Base-by-base conservation (phyloP, 2,888 invertebrate species). In the Yponomeuta plumbellus region DNA sequence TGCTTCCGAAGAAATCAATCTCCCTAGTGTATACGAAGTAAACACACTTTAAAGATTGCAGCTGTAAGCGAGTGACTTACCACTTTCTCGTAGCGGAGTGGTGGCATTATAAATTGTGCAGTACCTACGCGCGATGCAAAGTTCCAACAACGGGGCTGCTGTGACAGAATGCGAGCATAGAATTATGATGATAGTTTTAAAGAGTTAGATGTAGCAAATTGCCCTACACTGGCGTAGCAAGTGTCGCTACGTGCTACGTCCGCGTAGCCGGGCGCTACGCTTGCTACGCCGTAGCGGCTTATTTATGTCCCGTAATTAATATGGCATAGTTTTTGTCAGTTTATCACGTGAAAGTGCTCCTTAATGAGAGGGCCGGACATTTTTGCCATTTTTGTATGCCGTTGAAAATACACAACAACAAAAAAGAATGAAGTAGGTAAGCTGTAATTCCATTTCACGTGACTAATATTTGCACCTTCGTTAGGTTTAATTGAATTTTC, bases 111-210 rank as follows among this genome's bases (percentile, higher is more conserved):
- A 57, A 65, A 81, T 81, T 81, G 78, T 80, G 69, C 68, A 67
- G 65, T 61, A n/a, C n/a, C n/a, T n/a, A 64, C 65, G 63, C 58
- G 66, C 26, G 20, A 52, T 52, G 61, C 61, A 67, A 64, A 67
- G 65, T 67, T 67, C 77, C 76, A 69, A 68, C 76, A 69, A 68
- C 68, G 68, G 64, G 21, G 68, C 76, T 81, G 81, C 82, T 79
- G 77, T 84, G 82, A 85, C 86, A 86, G 80, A 85, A 85, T 85
- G 83, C 77, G 80, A 84, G 81, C 78, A 76, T 81, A 81, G 79
- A 88, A 84, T 88, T 88, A 88, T 88, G 84, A 84, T 85, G 85
- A 84, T 88, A 88, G 86, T 86, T 87, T 85, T 78, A 86, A 85
- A 85, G 80, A 85, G 82, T 87, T 84, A 85, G 84, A 83, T 81